These are phyloP conservation scores for Enteromius trimaculatus DNA, from an alignment of 2,797 vertebrate species.

Conservation along the genomic window DNA sequence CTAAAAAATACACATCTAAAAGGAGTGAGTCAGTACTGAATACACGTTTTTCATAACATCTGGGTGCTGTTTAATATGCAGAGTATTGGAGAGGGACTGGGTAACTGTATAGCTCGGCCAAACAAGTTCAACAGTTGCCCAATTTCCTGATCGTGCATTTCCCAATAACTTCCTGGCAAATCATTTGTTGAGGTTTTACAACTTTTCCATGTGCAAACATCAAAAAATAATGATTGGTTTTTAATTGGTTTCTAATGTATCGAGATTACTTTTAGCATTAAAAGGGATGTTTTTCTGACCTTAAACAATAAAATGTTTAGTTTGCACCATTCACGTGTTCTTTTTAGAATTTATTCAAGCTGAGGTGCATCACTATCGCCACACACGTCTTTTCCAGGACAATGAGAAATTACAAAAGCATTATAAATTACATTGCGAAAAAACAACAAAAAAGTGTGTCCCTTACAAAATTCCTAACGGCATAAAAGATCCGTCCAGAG, in stretches of 20 bases:
- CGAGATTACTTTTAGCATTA: not conserved
- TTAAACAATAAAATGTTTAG: not conserved
- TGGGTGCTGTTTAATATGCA: not conserved
- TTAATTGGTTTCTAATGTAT: not conserved
- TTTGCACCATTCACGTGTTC: not conserved
- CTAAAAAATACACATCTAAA: not conserved
- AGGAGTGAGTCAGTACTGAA: not conserved
- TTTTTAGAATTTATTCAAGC: not conserved
- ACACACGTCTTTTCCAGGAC: not conserved
- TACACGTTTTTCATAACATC: not conserved
- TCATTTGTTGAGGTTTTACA: not conserved
- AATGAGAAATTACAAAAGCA: not conserved
- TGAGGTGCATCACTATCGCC: not conserved
- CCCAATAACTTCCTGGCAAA: conserved; percentile 11
- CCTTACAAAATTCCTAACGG: not conserved
- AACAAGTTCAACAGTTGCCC: conserved; percentile 9
- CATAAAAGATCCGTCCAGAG: not conserved
- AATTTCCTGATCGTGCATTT: conserved; percentile 17
- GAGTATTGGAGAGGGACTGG: conserved; percentile 12
- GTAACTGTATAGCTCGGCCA: not conserved
- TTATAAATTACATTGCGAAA: not conserved
- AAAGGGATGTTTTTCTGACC: not conserved
- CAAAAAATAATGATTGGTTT: not conserved
- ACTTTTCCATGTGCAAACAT: not conserved
- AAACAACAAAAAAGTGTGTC: not conserved